Evolutionary conservation across 2,888 invertebrate species (phyloP).

Genomic region (Eupithecia dodoneata): DNA sequence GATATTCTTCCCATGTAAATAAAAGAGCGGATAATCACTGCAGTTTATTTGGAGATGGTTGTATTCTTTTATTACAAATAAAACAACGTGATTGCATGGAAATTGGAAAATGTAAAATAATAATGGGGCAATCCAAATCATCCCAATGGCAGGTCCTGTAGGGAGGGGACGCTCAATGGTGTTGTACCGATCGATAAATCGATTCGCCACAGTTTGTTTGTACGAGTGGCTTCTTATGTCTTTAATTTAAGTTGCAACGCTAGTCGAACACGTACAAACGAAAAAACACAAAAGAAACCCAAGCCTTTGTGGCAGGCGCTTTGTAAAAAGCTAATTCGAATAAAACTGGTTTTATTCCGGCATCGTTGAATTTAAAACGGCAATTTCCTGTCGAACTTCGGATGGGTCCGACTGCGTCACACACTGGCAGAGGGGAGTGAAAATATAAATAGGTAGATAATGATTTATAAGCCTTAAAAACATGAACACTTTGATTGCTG

Average conservation of each 20-base stretch:
- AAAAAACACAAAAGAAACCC: slow-evolving; percentile 13
- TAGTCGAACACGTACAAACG: not conserved
- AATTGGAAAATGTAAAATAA: too few relatives aligned
- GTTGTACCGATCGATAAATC: too few relatives aligned
- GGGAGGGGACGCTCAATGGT: too few relatives aligned
- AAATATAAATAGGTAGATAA: not conserved
- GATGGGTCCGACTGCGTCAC: slow-evolving; percentile 12
- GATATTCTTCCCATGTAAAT: too few relatives aligned
- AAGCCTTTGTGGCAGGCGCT: slow-evolving; percentile 14
- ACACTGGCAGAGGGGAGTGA: not conserved
- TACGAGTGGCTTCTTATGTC: not conserved
- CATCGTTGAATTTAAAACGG: slow-evolving; percentile 41
- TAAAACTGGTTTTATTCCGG: slow-evolving; percentile 38
- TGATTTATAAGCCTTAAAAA: not conserved
- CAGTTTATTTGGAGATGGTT: too few relatives aligned
- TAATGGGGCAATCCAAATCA: too few relatives aligned
- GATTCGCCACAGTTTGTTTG: too few relatives aligned
- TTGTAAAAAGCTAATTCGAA: slow-evolving; percentile 36
- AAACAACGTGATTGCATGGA: too few relatives aligned
- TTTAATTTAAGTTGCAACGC: not conserved
- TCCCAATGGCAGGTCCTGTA: too few relatives aligned
- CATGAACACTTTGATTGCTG: too few relatives aligned
- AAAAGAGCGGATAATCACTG: too few relatives aligned
- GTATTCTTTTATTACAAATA: too few relatives aligned
- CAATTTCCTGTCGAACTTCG: slow-evolving; percentile 38